phyloP scores from a whole-genome alignment of 1,140 invertebrate species.

The Aphidius ervi region DNA sequence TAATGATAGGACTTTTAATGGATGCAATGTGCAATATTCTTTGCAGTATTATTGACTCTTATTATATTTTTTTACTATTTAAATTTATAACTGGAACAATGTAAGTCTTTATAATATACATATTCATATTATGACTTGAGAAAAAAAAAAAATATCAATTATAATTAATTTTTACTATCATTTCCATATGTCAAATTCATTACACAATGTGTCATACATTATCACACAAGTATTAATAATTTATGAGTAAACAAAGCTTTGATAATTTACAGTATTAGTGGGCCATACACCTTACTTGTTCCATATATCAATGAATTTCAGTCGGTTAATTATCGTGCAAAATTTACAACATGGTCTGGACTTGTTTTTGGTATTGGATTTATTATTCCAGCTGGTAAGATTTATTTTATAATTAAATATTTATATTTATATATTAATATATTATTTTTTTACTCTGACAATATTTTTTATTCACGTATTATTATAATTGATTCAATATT shows the following conservation, averaged over 20 bases:
- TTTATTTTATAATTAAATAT: constrained; percentile 3
- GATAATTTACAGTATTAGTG: constrained; percentile 36
- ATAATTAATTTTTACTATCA: not conserved
- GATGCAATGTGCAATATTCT: constrained; percentile 55
- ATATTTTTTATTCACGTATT: not conserved
- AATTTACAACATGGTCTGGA: constrained; percentile 38
- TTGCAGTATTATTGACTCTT: constrained; percentile 53
- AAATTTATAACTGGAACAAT: constrained; percentile 58
- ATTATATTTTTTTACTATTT: constrained; percentile 54
- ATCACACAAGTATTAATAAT: no score
- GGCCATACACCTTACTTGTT: constrained; percentile 41
- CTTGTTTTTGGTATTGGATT: constrained; percentile 37
- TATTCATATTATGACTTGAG: not conserved
- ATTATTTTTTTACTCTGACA: no score
- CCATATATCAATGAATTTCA: constrained; percentile 49
- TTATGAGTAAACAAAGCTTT: not conserved
- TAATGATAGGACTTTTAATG: constrained; percentile 54
- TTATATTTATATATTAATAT: not conserved
- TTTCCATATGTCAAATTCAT: no score
- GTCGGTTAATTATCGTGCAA: constrained; percentile 33
- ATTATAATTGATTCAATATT: not conserved
- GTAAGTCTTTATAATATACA: constrained; percentile 45
- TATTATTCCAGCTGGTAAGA: constrained; percentile 45
- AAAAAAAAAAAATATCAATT: not conserved
- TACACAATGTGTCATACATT: no score